Base-by-base conservation (phyloP, 1,140 invertebrate genomes). In the Dryas iulia region DNA sequence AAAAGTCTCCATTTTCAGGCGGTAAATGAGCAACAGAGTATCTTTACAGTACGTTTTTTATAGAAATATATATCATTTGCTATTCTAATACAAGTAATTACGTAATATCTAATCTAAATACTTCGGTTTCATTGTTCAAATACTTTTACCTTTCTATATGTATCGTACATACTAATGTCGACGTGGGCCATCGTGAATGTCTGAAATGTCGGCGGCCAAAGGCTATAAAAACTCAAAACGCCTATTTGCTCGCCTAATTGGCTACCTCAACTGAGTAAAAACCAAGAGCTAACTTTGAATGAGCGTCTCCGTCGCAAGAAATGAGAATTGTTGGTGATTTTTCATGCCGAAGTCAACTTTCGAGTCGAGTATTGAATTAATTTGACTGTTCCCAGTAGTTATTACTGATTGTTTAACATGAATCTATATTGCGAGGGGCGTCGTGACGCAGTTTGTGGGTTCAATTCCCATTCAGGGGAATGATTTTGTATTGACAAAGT, bases 161-260 rank as follows among this genome's bases (percentile, higher is more conserved):
- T 21, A 21, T 21, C 10, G 39, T 21, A 18, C 14, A 47, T 10
- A 47, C 39, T 18, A 10, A 47, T 47, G 39, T 25, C 39, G 59
- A 21, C 28, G 59, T 52, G 59, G 39, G 35, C 31, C 26, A 58
- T 57, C 63, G 28, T 47, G 63, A 63, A 35, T 53, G 62, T 26
- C 53, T 62, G 56, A 69, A 73, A 73, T 74, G 63, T 69, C 57
- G 64, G 8, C 54, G 53, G 52, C 65, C 59, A 59, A 66, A 70
- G 66, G 59, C 63, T 28, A 54, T 60, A 70, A 65, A 70, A 70
- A 65, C 57, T 59, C 26, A 65, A 59, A 56, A 64, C 60, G 61
- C 39, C 68, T 64, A 69, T 74, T 76, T 71, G 73, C 68, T 61
- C 65, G 69, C 61, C 74, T 79, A 79, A 79, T 79, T 79, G 77